These are phyloP conservation scores for Neoarius graeffei DNA, from an alignment of 2,113 vertebrate genomes.

Conservation along the genomic window DNA sequence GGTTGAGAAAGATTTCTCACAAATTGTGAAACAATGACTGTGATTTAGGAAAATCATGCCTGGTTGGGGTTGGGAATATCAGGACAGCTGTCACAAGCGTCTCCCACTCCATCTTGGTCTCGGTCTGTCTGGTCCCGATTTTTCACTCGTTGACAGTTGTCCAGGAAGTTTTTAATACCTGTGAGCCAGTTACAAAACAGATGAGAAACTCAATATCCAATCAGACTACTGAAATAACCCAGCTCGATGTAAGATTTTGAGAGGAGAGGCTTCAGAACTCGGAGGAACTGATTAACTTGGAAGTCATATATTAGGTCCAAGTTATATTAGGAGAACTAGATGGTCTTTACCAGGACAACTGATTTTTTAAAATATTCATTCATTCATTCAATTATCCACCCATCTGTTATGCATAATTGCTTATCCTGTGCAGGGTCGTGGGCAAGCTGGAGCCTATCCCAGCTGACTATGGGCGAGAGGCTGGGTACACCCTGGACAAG, in stretches of 20 bases:
- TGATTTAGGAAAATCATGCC: conserved; percentile 60
- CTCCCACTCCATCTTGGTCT: conserved; percentile 92
- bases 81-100: conserved; percentile 95
- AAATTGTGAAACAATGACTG: not conserved
- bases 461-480: too few relatives aligned
- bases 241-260: not conserved
- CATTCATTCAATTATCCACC: too few relatives aligned
- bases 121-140: conserved; percentile 86
- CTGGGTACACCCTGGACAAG: too few relatives aligned
- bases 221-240: not conserved
- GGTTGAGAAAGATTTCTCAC: not conserved
- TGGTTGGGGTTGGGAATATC: conserved; percentile 95
- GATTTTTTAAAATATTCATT: too few relatives aligned
- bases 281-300: not conserved
- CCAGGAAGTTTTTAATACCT: conserved; percentile 94
- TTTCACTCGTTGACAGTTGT: conserved; percentile 90
- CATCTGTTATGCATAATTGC: too few relatives aligned
- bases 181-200: conserved; percentile 15
- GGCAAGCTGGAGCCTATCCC: too few relatives aligned
- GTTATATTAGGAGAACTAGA: not conserved
- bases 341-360: not conserved
- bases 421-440: too few relatives aligned
- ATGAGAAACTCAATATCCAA: not conserved
- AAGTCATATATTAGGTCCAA: too few relatives aligned
- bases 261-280: not conserved